Conservation (phyloP, 2,888 invertebrate species). For the Nowickia ferox region DNA sequence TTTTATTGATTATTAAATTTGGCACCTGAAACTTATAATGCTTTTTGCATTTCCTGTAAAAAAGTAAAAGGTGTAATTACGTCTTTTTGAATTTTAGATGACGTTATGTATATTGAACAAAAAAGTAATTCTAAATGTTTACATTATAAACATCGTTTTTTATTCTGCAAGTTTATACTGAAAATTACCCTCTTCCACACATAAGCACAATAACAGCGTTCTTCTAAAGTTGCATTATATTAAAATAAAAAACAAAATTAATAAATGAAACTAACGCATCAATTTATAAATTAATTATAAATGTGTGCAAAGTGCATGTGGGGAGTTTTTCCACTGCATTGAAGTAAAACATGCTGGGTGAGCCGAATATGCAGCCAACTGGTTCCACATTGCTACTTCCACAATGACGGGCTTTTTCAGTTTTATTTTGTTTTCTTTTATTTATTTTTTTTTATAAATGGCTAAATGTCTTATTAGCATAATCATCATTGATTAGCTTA, state of each 20-base stretch:
- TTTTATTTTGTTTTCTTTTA: background rate
- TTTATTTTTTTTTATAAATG: conserved; percentile 52
- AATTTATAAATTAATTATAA: conserved; percentile 65
- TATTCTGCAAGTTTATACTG: too few species aligned
- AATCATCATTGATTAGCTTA: conserved; percentile 29
- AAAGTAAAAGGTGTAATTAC: too few species aligned
- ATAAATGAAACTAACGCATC: conserved; percentile 65
- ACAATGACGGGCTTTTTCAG: background rate
- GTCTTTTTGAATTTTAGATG: too few species aligned
- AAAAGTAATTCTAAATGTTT: too few species aligned
- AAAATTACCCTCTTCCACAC: too few species aligned
- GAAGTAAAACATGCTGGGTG: conserved; percentile 27
- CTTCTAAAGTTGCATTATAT: too few species aligned
- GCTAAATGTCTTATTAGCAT: conserved; percentile 58
- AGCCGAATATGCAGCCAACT: conserved; percentile 22
- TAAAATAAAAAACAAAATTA: conserved; percentile 30
- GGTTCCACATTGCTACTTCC: conserved; percentile 34
- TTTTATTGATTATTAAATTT: too few species aligned
- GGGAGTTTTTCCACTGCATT: conserved; percentile 37
- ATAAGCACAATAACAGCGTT: too few species aligned
- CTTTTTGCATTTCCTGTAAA: too few species aligned
- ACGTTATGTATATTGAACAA: too few species aligned
- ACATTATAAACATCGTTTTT: too few species aligned
- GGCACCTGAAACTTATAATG: too few species aligned
- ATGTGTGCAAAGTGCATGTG: conserved; percentile 36